Evolutionary conservation across 2,888 invertebrate species (phyloP).

Genomic region (Lepidonotus clava): DNA sequence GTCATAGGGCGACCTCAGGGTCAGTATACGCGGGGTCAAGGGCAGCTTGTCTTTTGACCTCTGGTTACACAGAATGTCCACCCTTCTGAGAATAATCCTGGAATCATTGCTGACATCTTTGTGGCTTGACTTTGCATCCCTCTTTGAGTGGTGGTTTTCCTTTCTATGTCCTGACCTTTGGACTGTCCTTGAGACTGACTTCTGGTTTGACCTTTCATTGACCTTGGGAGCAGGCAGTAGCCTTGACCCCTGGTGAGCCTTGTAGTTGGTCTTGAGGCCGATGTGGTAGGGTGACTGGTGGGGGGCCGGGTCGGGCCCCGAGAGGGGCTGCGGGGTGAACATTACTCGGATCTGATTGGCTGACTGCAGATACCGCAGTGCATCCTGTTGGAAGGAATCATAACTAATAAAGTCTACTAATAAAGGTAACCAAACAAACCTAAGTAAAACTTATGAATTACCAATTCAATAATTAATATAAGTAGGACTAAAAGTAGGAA

Average conservation of each 20-base stretch:
- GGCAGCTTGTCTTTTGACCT: not conserved
- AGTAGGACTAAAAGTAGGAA: too few relatives aligned
- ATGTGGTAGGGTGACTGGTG: not conserved
- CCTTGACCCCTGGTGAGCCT: too few relatives aligned
- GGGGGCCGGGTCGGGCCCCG: not conserved
- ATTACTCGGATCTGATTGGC: not conserved
- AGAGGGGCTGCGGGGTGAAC: not conserved
- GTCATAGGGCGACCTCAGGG: not conserved
- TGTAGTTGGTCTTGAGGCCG: not conserved
- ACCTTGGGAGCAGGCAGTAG: too few relatives aligned
- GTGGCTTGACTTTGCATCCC: not conserved
- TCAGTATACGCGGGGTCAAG: not conserved
- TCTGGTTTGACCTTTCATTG: too few relatives aligned
- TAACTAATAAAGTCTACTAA: not conserved
- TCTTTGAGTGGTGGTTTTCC: not conserved
- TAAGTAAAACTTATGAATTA: not conserved
- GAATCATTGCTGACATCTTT: not conserved
- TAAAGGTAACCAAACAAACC: too few relatives aligned
- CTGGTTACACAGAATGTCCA: not conserved
- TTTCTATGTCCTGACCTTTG: not conserved
- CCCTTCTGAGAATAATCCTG: not conserved
- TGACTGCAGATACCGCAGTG: slow-evolving; percentile 19
- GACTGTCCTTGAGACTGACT: not conserved
- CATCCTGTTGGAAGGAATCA: not conserved
- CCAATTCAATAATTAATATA: too few relatives aligned